Base-by-base conservation (phyloP, 2,888 invertebrate species). In the Auanema freiburgensis region DNA sequence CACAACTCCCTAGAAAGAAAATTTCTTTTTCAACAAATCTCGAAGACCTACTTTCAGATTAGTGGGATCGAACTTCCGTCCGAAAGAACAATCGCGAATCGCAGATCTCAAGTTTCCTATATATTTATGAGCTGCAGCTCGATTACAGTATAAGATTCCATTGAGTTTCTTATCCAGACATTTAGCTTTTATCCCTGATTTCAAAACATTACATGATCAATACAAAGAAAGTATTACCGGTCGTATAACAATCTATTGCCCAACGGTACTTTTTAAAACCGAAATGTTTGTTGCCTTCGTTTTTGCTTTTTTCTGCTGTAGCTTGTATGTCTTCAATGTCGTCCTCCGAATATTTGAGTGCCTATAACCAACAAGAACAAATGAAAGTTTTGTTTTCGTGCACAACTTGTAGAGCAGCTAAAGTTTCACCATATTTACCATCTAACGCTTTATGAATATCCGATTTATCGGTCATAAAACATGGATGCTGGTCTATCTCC, bases 201-300 rank as follows among this genome's bases (percentile, higher is more conserved):
- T 16, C 46, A 2, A 16, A 46, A 16, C 46, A 16, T 18, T 16
- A 5, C 6, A 23, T 21, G 24, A 40, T 8, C 46, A 8, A 18
- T 46, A 0, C 5, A 11, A 46, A 46, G 1, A 46, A 8, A 18
- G 18, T 33, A 10, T 5, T 21, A 74, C 80, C 97, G 85, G 93
- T 93, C 0, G 92, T 92, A 83, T 95, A 95, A 59, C 84, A 85
- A 33, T 85, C 85, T 43, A 93, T 89, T 0, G 95, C 92, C 84
- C 92, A 87, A 68, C 92, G 88, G 83, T 94, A 98, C 83, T 96
- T 94, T 84, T 92, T 94, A 81, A 91, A 89, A 83, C 93, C 92
- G 84, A 93, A 95, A 85, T 95, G 92, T 75, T 91, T 91, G 84
- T 95, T 95, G 0, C 97, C 98, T 86, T 97, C 97, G 62, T 93